Evolutionary conservation across 1,140 invertebrate species (phyloP).

Genomic region (Nylanderia fulva): DNA sequence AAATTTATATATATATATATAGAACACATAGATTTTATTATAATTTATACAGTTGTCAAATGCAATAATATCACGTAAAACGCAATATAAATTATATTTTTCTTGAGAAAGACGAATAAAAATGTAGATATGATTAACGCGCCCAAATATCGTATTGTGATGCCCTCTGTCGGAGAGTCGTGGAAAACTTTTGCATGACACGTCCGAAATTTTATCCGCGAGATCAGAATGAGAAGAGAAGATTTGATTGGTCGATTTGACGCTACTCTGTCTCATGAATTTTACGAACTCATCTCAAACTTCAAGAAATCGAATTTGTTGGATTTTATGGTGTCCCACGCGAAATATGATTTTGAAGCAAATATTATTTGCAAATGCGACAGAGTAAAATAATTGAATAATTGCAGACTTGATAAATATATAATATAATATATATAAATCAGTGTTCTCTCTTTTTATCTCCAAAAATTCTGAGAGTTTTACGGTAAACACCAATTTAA

Average conservation of each 20-base stretch:
- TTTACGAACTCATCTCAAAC: too few relatives aligned
- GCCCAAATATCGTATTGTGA: background rate
- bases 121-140: background rate
- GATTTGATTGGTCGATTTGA: too few relatives aligned
- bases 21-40: too few relatives aligned
- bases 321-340: background rate
- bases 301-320: too few relatives aligned
- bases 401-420: background rate
- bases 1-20: background rate
- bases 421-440: too few relatives aligned
- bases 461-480: background rate
- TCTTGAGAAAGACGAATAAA: background rate
- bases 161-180: background rate
- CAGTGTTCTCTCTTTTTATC: background rate
- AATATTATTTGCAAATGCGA: background rate
- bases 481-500: background rate
- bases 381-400: background rate
- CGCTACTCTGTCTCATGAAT: too few relatives aligned
- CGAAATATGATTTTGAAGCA: background rate
- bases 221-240: too few relatives aligned
- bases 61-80: background rate
- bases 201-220: too few relatives aligned
- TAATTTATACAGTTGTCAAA: background rate
- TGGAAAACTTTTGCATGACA: background rate
- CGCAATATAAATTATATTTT: constrained; percentile 3